Conservation (phyloP, 2,888 invertebrate genomes). For the Melipona beecheii region DNA sequence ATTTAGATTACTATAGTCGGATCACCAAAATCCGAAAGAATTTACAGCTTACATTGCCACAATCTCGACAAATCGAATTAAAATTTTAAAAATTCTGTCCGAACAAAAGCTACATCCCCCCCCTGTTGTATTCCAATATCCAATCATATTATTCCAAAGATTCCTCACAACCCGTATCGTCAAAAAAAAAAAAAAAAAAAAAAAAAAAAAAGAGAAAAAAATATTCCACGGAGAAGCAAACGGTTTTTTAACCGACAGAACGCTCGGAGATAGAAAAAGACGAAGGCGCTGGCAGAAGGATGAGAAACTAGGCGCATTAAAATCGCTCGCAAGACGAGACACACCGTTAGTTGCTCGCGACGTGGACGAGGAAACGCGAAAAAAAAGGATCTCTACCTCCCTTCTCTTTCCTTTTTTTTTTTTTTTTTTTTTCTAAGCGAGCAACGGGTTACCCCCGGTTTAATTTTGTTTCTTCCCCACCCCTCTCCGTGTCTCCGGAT, state of each 20-base stretch:
- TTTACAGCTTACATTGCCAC: too few relatives aligned
- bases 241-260: conserved; percentile 53
- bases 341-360: conserved; percentile 58
- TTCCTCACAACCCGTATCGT: too few relatives aligned
- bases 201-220: conserved; percentile 50
- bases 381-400: conserved; percentile 51
- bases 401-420: conserved; percentile 44
- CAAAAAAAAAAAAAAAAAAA: too few relatives aligned
- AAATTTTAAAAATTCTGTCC: too few relatives aligned
- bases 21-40: too few relatives aligned
- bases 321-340: conserved; percentile 73
- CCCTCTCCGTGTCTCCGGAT: conserved; percentile 44
- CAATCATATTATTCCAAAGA: too few relatives aligned
- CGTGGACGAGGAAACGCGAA: conserved; percentile 51
- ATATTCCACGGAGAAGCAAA: conserved; percentile 21
- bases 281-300: not conserved
- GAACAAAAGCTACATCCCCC: too few relatives aligned
- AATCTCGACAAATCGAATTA: too few relatives aligned
- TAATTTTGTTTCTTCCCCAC: conserved; percentile 69
- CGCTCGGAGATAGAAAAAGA: conserved; percentile 4
- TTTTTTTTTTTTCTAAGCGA: conserved; percentile 16
- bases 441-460: conserved; percentile 72
- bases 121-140: too few relatives aligned
- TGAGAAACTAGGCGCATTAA: conserved; percentile 65
- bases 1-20: too few relatives aligned